Percentiles rank a stretch among this genome's conserved stretches.
phyloP scores from a whole-genome alignment of 2,113 vertebrate species.

The Hippocampus comes region DNA sequence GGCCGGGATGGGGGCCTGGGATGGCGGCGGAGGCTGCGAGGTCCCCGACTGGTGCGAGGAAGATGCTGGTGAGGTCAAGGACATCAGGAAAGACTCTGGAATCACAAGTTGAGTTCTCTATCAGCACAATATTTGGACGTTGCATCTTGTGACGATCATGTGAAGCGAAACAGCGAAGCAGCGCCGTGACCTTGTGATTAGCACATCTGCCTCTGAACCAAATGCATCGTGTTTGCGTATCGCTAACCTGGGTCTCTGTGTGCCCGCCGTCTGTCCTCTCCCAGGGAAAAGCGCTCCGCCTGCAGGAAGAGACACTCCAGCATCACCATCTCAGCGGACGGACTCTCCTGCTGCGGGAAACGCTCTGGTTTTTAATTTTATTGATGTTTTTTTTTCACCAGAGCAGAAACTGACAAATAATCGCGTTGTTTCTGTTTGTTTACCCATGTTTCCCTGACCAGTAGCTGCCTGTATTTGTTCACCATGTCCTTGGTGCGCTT shows the following conservation, averaged over 20 bases:
- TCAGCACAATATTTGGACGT: background rate
- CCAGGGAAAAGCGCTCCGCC: conserved; percentile 70
- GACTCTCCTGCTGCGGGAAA: conserved; percentile 72
- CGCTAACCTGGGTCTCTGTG: conserved; percentile 73
- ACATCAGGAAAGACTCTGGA: conserved; percentile 69
- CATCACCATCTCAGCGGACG: conserved; percentile 82
- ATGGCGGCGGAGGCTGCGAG: conserved; percentile 35
- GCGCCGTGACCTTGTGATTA: too few relatives aligned
- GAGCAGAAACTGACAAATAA: background rate
- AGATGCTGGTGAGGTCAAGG: conserved; percentile 54
- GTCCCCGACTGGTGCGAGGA: conserved; percentile 28
- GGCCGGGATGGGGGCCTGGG: conserved; percentile 62
- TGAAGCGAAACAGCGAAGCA: too few relatives aligned
- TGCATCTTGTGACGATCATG: too few relatives aligned
- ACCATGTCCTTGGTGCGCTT: conserved; percentile 79
- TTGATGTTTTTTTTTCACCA: background rate
- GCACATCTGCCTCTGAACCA: background rate
- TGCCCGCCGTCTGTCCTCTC: conserved; percentile 69
- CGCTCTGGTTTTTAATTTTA: background rate
- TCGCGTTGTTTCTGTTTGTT: background rate
- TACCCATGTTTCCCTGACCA: conserved; percentile 75
- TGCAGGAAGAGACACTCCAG: conserved; percentile 80
- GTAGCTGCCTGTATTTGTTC: conserved; percentile 77
- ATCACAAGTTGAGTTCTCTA: background rate
- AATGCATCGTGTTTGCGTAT: background rate